These are phyloP conservation scores for Ivindomyrus marchei DNA, from an alignment of 2,113 vertebrate genomes.

Conservation along the genomic window DNA sequence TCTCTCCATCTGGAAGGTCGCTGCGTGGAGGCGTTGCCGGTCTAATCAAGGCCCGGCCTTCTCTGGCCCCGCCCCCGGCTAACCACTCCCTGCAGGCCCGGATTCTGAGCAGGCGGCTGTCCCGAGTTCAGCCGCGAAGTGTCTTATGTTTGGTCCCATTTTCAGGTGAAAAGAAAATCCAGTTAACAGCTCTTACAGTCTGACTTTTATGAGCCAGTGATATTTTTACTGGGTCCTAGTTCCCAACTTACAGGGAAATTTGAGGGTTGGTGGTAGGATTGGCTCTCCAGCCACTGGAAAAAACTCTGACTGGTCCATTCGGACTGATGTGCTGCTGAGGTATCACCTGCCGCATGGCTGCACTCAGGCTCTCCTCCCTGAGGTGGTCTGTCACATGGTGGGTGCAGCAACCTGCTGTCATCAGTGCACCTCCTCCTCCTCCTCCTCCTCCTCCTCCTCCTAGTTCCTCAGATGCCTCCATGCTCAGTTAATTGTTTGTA, in stretches of 20 bases:
- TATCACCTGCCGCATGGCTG: too few relatives aligned
- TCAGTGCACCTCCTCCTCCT: too few relatives aligned
- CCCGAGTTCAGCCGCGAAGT: background rate
- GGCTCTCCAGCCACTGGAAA: too few relatives aligned
- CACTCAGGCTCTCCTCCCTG: too few relatives aligned
- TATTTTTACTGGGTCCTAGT: background rate
- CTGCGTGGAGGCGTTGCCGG: slow-evolving; percentile 43
- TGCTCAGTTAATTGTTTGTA: background rate
- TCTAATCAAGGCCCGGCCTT: background rate
- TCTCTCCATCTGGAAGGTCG: slow-evolving; percentile 50
- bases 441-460: too few relatives aligned
- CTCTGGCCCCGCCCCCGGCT: background rate
- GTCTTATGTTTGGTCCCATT: background rate
- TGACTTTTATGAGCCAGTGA: background rate
- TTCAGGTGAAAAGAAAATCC: background rate
- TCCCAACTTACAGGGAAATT: background rate
- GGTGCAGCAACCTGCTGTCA: too few relatives aligned
- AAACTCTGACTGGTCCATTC: too few relatives aligned
- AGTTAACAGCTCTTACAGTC: background rate
- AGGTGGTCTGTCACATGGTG: too few relatives aligned
- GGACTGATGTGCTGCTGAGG: too few relatives aligned
- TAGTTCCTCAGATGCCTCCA: too few relatives aligned
- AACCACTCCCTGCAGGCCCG: background rate
- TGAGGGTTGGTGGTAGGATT: too few relatives aligned
- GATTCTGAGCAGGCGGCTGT: background rate